Base-by-base conservation (phyloP, 2,113 vertebrate species). In the Seriola quinqueradiata region DNA sequence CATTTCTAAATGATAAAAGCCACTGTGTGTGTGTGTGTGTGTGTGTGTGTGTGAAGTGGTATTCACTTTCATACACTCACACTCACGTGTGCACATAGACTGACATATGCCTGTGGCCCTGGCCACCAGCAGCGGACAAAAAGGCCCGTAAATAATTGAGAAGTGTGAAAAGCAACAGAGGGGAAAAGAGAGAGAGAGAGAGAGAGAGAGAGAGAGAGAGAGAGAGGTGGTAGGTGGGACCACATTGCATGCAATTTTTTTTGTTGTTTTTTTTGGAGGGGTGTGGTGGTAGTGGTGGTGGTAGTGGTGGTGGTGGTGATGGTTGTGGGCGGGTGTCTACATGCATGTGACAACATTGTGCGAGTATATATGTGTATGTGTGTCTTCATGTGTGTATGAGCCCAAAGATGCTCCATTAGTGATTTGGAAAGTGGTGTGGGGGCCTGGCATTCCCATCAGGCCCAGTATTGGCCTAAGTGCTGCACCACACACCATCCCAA, bases 371-470 rank as follows among this genome's bases (percentile, higher is more conserved):
- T 70, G 57, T 70, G 16, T 65, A 16, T 78, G n/a, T 75, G 19
- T 61, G 60, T 67, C 57, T 44, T 59, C 73, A 23, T 68, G 63
- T 75, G 81, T 25, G 68, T 64, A 42, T 19, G 66, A 46, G 77
- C 74, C 87, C 59, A 92, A 82, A 80, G 87, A 92, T 89, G 83
- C 87, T 91, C 92, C 92, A 93, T 92, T 93, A 93, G 92, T 79
- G 71, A 90, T 90, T 93, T 90, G 86, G 87, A 88, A 85, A 91
- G 89, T 91, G 85, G 73, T 87, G 81, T 85, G 78, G 86, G 79
- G 89, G 84, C 65, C 83, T 88, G 79, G 87, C 84, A 89, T 90
- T 94, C 92, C 93, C 93, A 93, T 90, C 89, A 93, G 91, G 77
- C 77, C 75, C 70, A 70, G 83, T 69, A 82, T 23, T 40, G 88